These are phyloP conservation scores for Pogona vitticeps DNA, from an alignment of 2,113 vertebrate species.

Conservation along the genomic window DNA sequence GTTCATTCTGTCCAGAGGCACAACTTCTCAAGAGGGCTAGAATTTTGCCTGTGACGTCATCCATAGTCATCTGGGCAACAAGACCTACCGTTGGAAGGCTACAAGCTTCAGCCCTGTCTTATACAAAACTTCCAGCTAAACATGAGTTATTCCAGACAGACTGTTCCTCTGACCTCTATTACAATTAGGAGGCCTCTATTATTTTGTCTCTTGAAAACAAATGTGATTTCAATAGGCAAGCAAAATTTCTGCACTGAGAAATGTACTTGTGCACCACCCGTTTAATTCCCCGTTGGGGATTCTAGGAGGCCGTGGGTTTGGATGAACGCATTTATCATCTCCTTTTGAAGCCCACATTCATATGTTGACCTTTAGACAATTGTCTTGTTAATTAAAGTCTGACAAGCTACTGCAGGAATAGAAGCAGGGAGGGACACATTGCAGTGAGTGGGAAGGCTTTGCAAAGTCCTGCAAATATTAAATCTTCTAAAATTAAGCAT, in stretches of 20 bases:
- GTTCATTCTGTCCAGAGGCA: too few relatives aligned
- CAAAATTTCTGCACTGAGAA: background rate
- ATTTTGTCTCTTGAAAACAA: background rate
- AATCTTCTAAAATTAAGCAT: conserved; percentile 23
- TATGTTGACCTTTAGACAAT: background rate
- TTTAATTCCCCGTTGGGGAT: background rate
- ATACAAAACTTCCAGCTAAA: background rate
- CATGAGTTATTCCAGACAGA: background rate
- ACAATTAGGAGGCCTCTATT: background rate
- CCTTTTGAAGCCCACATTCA: background rate
- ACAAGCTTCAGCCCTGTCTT: background rate
- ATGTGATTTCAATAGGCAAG: background rate
- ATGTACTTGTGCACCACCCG: background rate
- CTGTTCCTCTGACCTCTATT: background rate
- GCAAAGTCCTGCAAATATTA: background rate
- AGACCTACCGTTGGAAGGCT: background rate
- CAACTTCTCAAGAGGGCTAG: too few relatives aligned
- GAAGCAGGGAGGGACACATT: background rate
- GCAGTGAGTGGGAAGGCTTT: background rate
- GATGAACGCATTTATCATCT: background rate
- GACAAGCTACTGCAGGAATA: background rate
- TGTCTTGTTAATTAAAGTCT: background rate
- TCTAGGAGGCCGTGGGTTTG: too few relatives aligned
- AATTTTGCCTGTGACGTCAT: background rate
- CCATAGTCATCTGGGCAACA: background rate